phyloP scores from a whole-genome alignment of 2,888 invertebrate species.

The Hydraecia micacea region DNA sequence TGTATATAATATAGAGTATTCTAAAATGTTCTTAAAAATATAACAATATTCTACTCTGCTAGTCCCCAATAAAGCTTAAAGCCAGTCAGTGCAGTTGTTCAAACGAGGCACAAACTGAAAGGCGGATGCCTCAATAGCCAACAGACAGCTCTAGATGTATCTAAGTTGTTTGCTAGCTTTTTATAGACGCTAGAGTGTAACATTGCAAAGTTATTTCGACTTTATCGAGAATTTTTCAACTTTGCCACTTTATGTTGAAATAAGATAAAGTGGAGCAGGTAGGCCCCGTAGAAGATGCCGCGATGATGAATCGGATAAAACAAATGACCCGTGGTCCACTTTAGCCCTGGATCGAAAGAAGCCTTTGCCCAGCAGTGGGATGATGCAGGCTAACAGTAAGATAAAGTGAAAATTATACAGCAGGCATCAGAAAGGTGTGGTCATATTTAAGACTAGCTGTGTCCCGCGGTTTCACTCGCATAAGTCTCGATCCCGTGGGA shows the following conservation, averaged over 20 bases:
- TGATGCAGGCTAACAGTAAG: no score
- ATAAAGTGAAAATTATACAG: no score
- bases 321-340: no score
- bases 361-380: no score
- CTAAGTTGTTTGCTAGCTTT: constrained; percentile 19
- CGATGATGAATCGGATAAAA: no score
- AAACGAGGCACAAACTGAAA: constrained; percentile 30
- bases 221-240: neutral
- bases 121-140: constrained; percentile 38
- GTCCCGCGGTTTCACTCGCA: no score
- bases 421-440: no score
- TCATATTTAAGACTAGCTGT: no score
- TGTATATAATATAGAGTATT: no score
- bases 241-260: neutral
- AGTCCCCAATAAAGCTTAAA: neutral
- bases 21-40: neutral
- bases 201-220: neutral
- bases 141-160: constrained; percentile 21
- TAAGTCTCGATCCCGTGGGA: no score
- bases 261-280: neutral
- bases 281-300: no score
- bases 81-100: neutral
- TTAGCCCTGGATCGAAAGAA: no score
- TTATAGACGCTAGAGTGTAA: constrained; percentile 1
- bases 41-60: neutral